Evolutionary conservation across 2,888 invertebrate genomes (phyloP), one percentile per base, ranked within the genome.

Genomic region (Frankliniella fusca): DNA sequence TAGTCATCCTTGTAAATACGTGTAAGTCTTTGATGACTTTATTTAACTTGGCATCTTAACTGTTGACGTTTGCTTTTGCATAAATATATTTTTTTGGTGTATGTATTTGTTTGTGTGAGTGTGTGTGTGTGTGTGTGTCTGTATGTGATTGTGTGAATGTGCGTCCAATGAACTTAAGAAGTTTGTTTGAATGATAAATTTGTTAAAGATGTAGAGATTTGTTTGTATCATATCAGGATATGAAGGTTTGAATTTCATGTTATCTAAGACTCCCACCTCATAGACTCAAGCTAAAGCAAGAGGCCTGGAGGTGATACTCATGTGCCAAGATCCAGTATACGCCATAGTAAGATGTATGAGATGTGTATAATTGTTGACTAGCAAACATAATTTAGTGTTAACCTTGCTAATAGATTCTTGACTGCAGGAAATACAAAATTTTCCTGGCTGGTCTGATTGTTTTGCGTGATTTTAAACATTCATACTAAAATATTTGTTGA

Each of bases 291-390:
- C 38, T 38, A 3, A 38, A 38, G 38, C 38, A 38, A 38, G 38
- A 38, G 38, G 38, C 5, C 38, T 38, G 2, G 38, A 38, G 23
- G 70, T 76, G 70, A 76, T 27, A 76, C n/a, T n/a, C 70, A 76
- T 76, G 70, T 76, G 70, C 70, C 70, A 76, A 76, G 23, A 27
- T 76, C 70, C 70, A 27, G 70, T 76, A 76, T 76, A 76, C 70
- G 70, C 70, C 70, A 76, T 76, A 27, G 70, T 76, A 76, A 76
- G 70, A 27, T 27, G 23, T 76, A 27, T 23, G 10, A 23, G 3
- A 27, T 23, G 27, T 12, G 23, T 76, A 27, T 76, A 76, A 8
- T 27, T 76, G 27, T 27, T 10, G 12, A 27, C 27, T 76, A 27
- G 23, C 27, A 15, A 11, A 15, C 1, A 18, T 61, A 10, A 12